Percentiles rank a stretch among this genome's conserved stretches.
Conservation (phyloP, 64 coral and sea anemone genomes). For the Astreopora myriophthalma region DNA sequence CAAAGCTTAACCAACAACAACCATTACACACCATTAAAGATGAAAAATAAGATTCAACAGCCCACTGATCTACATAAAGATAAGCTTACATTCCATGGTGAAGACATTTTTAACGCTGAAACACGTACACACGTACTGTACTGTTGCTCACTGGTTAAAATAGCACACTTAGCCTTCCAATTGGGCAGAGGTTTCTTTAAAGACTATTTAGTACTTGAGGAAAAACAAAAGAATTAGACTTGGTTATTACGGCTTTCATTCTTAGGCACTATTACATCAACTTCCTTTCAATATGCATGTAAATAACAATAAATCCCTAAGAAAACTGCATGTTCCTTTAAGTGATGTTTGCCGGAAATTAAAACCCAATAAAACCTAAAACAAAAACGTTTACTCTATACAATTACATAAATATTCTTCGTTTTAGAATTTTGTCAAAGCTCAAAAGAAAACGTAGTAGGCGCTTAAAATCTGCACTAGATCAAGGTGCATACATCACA, state of each 20-base stretch:
- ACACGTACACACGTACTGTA: no score
- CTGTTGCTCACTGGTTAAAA: background rate
- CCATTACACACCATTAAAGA: background rate
- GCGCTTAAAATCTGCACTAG: background rate
- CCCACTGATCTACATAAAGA: background rate
- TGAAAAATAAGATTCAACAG: background rate
- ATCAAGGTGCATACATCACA: background rate
- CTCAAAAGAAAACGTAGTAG: background rate
- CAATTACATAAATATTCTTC: background rate
- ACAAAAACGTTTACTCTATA: background rate
- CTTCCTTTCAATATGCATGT: slow-evolving; percentile 2
- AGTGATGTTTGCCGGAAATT: background rate
- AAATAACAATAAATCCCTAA: slow-evolving; percentile 5
- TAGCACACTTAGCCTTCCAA: background rate
- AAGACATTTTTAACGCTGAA: background rate
- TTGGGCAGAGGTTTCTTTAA: background rate
- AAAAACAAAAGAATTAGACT: background rate
- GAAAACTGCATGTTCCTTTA: background rate
- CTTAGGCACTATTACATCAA: background rate
- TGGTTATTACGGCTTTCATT: background rate
- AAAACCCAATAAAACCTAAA: background rate
- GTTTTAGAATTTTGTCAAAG: no score
- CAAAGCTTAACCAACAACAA: slow-evolving; percentile 7
- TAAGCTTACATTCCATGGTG: background rate
- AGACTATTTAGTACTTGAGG: background rate